These are phyloP conservation scores for Phyllostomus hastatus DNA, from an alignment of 2,113 vertebrate species.

Conservation along the genomic window DNA sequence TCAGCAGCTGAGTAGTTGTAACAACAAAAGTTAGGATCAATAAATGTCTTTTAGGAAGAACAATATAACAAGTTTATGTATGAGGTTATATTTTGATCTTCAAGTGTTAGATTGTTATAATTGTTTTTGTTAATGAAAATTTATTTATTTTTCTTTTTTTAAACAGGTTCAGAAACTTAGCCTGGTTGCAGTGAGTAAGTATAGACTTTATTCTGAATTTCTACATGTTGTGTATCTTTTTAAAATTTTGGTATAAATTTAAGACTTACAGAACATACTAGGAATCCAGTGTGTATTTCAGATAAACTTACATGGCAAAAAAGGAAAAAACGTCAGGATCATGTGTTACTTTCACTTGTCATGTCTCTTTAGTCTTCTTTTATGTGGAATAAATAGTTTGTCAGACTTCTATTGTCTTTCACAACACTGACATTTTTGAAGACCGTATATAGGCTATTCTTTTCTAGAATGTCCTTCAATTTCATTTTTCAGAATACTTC, in stretches of 20 bases:
- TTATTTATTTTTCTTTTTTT: constrained; percentile 28
- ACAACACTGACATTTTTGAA: neutral
- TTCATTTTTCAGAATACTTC: neutral
- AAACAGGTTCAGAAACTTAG: constrained; percentile 93
- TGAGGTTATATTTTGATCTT: constrained; percentile 13
- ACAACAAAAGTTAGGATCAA: neutral
- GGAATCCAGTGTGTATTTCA: neutral
- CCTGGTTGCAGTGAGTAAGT: constrained; percentile 97
- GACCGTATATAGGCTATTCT: neutral
- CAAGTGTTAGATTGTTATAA: neutral
- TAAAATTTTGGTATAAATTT: neutral
- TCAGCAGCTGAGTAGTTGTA: neutral
- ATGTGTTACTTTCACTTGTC: neutral
- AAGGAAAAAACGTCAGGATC: neutral
- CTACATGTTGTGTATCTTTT: neutral
- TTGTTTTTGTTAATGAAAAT: constrained; percentile 32
- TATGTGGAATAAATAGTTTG: neutral
- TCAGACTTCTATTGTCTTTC: neutral
- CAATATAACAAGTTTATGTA: neutral
- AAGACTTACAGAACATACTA: neutral
- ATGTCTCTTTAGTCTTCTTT: neutral
- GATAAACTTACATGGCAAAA: neutral
- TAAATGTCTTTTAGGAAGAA: neutral
- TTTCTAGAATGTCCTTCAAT: neutral
- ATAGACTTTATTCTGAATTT: constrained; percentile 38